Conservation (phyloP, 1,140 invertebrate genomes). For the Euglossa dilemma region DNA sequence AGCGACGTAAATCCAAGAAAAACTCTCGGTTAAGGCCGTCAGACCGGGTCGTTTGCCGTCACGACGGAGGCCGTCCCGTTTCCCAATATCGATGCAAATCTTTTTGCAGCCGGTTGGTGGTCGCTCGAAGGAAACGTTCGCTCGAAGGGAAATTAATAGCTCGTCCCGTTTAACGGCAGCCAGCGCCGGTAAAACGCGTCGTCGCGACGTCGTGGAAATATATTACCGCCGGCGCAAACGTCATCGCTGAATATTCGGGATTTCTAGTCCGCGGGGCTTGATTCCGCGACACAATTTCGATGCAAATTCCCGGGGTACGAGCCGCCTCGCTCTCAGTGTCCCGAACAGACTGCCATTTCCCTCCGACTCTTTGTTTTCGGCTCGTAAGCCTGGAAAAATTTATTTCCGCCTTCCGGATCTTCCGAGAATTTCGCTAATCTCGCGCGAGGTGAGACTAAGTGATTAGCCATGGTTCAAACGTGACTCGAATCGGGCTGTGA, state of each 20-base stretch:
- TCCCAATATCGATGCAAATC: constrained; percentile 45
- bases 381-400: too few species aligned
- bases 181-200: neutral
- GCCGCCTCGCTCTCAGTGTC: neutral
- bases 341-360: neutral
- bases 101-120: neutral
- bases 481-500: too few species aligned
- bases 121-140: constrained; percentile 9
- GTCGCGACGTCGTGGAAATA: constrained; percentile 15
- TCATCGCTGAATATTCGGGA: constrained; percentile 36
- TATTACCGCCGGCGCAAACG: constrained; percentile 21
- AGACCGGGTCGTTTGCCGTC: neutral
- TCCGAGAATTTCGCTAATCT: too few species aligned
- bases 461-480: too few species aligned
- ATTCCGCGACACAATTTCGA: constrained; percentile 47
- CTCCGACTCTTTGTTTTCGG: neutral
- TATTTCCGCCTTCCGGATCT: too few species aligned
- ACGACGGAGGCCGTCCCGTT: neutral
- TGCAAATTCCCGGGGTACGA: constrained; percentile 23
- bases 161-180: neutral
- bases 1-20: neutral
- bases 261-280: constrained; percentile 28
- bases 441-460: too few species aligned
- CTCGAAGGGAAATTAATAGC: constrained; percentile 37
- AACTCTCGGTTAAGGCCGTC: neutral